A percentile compares a stretch with the other conserved stretches of the same genome.
These are phyloP conservation scores for Macrostomum cliftonense DNA, from an alignment of 2,888 invertebrate species.

Conservation along the genomic window DNA sequence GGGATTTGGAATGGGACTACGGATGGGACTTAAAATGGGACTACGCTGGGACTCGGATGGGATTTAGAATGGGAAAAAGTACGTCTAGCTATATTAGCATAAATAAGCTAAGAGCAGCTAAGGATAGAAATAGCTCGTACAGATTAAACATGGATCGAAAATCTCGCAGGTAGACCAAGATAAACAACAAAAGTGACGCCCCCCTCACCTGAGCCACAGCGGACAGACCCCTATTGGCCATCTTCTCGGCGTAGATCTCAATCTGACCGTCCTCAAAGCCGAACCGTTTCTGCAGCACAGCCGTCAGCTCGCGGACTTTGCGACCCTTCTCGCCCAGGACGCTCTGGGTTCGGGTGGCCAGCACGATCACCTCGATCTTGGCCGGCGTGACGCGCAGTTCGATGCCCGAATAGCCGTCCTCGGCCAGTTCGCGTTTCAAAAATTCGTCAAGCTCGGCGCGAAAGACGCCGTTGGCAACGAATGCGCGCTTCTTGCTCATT, in stretches of 20 bases:
- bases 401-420: conserved; percentile 98
- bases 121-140: no score
- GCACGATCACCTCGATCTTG: conserved; percentile 92
- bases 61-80: no score
- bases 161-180: no score
- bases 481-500: conserved; percentile 29
- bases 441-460: conserved; percentile 98
- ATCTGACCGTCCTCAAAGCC: conserved; percentile 83
- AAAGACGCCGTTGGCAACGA: conserved; percentile 95
- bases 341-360: conserved; percentile 90
- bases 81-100: no score
- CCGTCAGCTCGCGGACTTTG: conserved; percentile 85
- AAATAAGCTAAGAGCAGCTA: no score
- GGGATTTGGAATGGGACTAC: no score
- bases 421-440: conserved; percentile 87
- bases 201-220: conserved; percentile 59
- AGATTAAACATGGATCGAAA: no score
- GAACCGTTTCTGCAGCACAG: conserved; percentile 93
- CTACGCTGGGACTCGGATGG: no score
- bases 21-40: no score
- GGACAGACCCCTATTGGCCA: conserved; percentile 87
- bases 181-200: no score
- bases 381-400: conserved; percentile 93
- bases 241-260: conserved; percentile 94
- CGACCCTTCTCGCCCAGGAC: conserved; percentile 84